Evolutionary conservation across 2,113 vertebrate species (phyloP), one percentile per base, ranked within the genome.

Genomic region (Protobothrops flavoviridis): DNA sequence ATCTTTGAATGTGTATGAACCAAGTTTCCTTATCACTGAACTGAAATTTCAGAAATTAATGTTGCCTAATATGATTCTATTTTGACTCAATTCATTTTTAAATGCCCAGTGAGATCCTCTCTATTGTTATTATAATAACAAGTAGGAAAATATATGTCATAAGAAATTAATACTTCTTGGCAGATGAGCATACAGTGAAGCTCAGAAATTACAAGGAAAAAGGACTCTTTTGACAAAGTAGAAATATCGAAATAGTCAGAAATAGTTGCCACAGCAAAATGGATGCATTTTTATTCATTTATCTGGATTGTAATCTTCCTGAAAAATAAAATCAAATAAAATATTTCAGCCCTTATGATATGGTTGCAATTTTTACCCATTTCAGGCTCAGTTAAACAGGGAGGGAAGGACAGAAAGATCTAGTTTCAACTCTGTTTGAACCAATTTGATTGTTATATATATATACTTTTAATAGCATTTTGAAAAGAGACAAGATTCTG

Each of bases 1-100:
- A 94, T 96, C 86, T 95, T 96, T 95, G 95, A 97, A 97, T 96
- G 97, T 96, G 96, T 96, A 97, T 96, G 96, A 97, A 93, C 92
- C 92, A 94, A 89, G 93, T 97, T 96, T 96, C 93, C 95, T 97
- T 95, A 95, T 96, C 94, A 96, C 96, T 96, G 96, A 94, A 92
- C 94, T 96, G 97, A 97, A 96, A 94, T 96, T 96, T 86, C 94
- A 96, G 96, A 96, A 93, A 92, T 96, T 96, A 96, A 92, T 96
- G 95, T 94, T 97, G 94, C 94, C 95, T 94, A 96, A 92, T 95
- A 96, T 96, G 92, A 93, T 94, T 97, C 96, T 97, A 94, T 95
- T 97, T 97, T 95, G 94, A 97, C 93, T 97, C 95, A 92, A 96
- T 93, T 97, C 74, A 94, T 95, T 93, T 96, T 97, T 96, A 50